Percentiles rank a stretch among this genome's conserved stretches.
Conservation (phyloP, 2,113 vertebrate species). For the Turdus rufiventris region DNA sequence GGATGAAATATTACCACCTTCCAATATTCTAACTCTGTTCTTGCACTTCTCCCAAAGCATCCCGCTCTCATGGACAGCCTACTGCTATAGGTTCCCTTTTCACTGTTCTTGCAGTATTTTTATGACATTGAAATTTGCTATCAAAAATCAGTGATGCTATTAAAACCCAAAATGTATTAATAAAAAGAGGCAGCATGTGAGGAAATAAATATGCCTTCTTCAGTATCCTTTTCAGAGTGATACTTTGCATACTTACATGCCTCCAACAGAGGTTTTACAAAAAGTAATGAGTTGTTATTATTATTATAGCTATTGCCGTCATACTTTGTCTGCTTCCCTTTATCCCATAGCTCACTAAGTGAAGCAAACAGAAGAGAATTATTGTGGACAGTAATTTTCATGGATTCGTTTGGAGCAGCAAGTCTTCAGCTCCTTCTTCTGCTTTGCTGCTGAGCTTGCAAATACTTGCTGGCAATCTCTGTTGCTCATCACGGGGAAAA, state of each 20-base stretch:
- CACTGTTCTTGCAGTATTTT: fast-evolving
- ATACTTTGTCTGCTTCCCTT: neutral
- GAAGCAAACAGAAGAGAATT: neutral
- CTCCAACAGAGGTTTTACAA: neutral
- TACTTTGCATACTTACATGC: neutral
- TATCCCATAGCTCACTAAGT: neutral
- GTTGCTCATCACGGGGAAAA: conserved; percentile 32
- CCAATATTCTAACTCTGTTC: neutral
- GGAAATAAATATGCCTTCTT: neutral
- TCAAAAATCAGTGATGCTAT: neutral
- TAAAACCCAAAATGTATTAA: neutral
- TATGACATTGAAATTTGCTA: neutral
- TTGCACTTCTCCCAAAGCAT: neutral
- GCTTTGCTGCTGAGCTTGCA: conserved; percentile 38
- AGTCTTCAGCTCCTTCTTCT: neutral
- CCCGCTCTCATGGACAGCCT: neutral
- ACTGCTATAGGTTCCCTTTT: neutral
- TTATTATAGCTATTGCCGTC: neutral
- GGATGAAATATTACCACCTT: neutral
- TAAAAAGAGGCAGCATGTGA: neutral
- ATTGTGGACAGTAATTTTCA: neutral
- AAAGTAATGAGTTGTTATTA: neutral
- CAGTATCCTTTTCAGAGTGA: neutral
- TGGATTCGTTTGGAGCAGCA: neutral
- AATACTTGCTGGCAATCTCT: conserved; percentile 34